Percentiles rank a stretch among this genome's conserved stretches.
phyloP scores from a whole-genome alignment of 2,888 invertebrate genomes.

The Pollenia amentaria region DNA sequence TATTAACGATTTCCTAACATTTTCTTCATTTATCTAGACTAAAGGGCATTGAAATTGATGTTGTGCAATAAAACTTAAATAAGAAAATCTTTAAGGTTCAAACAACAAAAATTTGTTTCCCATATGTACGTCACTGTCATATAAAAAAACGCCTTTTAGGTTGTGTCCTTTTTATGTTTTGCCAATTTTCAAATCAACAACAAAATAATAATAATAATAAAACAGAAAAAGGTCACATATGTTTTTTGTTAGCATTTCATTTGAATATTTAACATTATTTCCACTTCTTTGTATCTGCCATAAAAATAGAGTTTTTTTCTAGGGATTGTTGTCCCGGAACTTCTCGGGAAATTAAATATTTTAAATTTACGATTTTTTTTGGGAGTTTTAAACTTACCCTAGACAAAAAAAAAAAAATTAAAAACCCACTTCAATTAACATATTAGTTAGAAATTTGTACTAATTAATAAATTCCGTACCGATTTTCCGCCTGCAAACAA shows the following conservation, averaged over 20 bases:
- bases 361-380: too few species aligned
- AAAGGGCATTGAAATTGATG: conserved; percentile 7
- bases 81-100: neutral
- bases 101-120: neutral
- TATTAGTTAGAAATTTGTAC: too few species aligned
- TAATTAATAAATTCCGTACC: too few species aligned
- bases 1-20: neutral
- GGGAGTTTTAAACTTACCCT: too few species aligned
- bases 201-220: conserved; percentile 5
- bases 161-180: conserved; percentile 23
- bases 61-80: neutral
- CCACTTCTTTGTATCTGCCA: conserved; percentile 13
- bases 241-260: conserved; percentile 66
- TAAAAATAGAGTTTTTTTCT: too few species aligned
- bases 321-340: too few species aligned
- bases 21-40: neutral
- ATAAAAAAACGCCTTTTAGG: neutral
- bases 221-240: conserved; percentile 62
- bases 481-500: too few species aligned
- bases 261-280: conserved; percentile 67
- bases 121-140: conserved; percentile 12
- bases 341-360: too few species aligned
- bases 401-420: too few species aligned
- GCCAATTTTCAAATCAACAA: conserved; percentile 51
- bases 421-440: too few species aligned